Conservation (phyloP, 2,113 vertebrate species). For the Chascanopsetta lugubris region DNA sequence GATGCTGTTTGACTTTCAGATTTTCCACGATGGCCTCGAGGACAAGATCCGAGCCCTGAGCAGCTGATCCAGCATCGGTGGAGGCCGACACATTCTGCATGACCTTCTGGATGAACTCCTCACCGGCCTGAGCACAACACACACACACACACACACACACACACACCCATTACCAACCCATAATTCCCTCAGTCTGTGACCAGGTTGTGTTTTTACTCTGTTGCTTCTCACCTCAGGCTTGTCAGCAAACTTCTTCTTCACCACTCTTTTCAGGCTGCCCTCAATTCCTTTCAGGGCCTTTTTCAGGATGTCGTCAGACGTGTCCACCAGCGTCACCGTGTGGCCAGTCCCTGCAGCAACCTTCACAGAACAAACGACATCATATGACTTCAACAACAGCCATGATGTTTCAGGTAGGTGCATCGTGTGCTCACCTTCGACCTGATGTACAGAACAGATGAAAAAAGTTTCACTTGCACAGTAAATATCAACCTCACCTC, state of each 20-base stretch:
- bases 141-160: conserved; percentile 10
- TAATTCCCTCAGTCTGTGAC: background rate
- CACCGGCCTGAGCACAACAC: conserved; percentile 89
- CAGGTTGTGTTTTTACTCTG: background rate
- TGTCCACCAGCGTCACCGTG: conserved; percentile 93
- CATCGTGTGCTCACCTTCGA: too few relatives aligned
- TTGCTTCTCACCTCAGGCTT: conserved; percentile 86
- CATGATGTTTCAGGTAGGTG: too few relatives aligned
- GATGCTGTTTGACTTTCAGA: conserved; percentile 86
- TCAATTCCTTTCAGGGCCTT: conserved; percentile 89
- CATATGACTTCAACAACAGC: too few relatives aligned
- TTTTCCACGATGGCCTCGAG: conserved; percentile 97
- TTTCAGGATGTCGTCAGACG: conserved; percentile 89
- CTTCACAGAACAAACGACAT: conserved; percentile 67
- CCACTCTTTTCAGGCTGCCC: conserved; percentile 88
- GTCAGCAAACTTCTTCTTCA: conserved; percentile 96
- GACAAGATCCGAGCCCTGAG: conserved; percentile 89
- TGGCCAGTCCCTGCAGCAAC: conserved; percentile 93
- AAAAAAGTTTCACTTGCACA: too few relatives aligned
- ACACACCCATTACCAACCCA: background rate
- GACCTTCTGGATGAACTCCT: conserved; percentile 87
- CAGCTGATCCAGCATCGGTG: conserved; percentile 84
- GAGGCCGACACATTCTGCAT: conserved; percentile 85
- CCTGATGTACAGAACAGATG: too few relatives aligned
- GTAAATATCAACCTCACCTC: too few relatives aligned